Base-by-base conservation (phyloP, 2,797 vertebrate genomes). In the Falco peregrinus region DNA sequence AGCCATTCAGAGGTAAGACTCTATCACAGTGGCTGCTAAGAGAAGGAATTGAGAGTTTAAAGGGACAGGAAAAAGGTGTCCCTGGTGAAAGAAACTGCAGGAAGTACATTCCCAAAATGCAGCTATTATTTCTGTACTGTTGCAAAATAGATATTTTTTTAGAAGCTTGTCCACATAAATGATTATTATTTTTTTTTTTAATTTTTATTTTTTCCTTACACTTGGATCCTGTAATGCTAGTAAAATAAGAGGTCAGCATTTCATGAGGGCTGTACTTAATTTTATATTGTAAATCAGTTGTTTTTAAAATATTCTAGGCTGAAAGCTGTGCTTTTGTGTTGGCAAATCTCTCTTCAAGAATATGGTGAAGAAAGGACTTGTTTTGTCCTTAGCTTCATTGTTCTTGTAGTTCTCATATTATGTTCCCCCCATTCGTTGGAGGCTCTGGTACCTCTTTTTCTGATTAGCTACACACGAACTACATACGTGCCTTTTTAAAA, bases 1-100 rank as follows among this genome's bases (percentile, higher is more conserved):
- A 91, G 94, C 88, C 90, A 96, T 96, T 96, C 97, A 97, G 93
- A 96, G 94, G 89, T 97, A 97, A 96, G 92, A 70, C 87, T 97
- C 90, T 69, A 93, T 89, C 94, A 83, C 63, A 87, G 84, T 67
- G 75, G 63, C 68, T 93, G 84, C 63, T 96, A 91, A 95, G 95
- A 93, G 96, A 94, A 91, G 77, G 92, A 97, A 95, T 76, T 84
- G 67, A 95, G 87, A 96, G 17, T 88, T 95, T 88, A 93, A 96
- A 92, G 90, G 60, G 47, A 84, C 90, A 93, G 91, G 93, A 97
- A 89, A 94, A 93, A 92, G 93, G 74, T 86, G 74, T 70, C 92
- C 43, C 47, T 68, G 64, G 25, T 91, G 87, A 96, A 97, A 97
- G 84, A 84, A 96, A 93, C 92, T 93, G 91, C 94, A 96, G 93